These are phyloP conservation scores for Stichopus horrens DNA, from an alignment of 53 echinoderm and acorn worm genomes.

Conservation along the genomic window DNA sequence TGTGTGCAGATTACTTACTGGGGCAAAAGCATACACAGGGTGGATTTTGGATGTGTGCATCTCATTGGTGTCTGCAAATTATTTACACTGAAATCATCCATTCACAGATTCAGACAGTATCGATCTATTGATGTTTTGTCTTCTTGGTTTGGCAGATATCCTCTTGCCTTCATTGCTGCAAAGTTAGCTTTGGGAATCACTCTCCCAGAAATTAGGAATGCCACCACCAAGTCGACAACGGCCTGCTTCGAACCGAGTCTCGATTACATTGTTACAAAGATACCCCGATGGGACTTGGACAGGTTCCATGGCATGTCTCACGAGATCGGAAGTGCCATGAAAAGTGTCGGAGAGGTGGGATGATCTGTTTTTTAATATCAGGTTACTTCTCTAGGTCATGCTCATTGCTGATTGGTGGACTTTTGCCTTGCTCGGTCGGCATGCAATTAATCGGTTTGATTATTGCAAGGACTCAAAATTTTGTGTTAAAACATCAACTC, in stretches of 20 bases:
- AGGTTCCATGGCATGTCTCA: constrained; percentile 97
- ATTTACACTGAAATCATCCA: no score
- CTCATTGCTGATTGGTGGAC: no score
- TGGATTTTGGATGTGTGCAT: no score
- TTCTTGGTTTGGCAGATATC: constrained; percentile 62
- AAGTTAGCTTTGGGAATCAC: constrained; percentile 88
- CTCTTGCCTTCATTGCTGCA: constrained; percentile 95
- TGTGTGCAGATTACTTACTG: no score
- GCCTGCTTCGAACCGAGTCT: constrained; percentile 98
- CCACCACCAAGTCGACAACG: constrained; percentile 93
- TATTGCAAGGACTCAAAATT: no score
- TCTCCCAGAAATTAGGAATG: constrained; percentile 88
- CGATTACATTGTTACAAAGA: constrained; percentile 97
- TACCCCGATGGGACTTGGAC: constrained; percentile 93
- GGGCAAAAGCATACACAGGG: no score
- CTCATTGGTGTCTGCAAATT: no score
- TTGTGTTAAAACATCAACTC: no score
- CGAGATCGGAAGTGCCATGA: constrained; percentile 95
- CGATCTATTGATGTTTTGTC: not conserved
- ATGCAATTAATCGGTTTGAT: no score
- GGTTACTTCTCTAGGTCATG: no score
- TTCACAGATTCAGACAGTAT: no score
- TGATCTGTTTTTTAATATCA: not conserved
- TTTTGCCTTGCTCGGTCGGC: no score
- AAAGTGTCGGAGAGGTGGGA: constrained; percentile 96